Evolutionary conservation across 2,113 vertebrate species (phyloP).

Genomic region (Dryoscopus gambensis): DNA sequence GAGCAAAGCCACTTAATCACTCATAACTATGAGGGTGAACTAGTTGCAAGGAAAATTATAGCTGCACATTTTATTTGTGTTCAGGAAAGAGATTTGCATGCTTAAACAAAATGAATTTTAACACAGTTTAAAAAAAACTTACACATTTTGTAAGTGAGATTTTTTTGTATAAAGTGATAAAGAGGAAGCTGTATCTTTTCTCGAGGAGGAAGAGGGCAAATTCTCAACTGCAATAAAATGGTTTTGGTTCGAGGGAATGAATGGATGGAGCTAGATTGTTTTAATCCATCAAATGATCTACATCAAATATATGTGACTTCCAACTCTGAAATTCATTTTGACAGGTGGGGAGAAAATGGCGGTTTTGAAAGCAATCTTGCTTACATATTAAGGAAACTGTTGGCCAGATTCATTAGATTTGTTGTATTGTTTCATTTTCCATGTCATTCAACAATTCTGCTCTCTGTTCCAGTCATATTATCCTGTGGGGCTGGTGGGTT

Average conservation of each 20-base stretch:
- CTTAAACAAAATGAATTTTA: not conserved
- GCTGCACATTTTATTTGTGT: not conserved
- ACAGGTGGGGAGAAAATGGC: not conserved
- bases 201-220: not conserved
- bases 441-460: not conserved
- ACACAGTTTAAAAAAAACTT: not conserved
- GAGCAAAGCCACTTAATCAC: not conserved
- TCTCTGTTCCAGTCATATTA: not conserved
- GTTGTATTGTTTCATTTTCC: not conserved
- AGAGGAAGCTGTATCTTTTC: not conserved
- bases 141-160: not conserved
- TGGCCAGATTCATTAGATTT: not conserved
- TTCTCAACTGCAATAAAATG: not conserved
- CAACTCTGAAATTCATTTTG: not conserved
- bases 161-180: not conserved
- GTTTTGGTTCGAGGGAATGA: not conserved
- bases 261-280: not conserved
- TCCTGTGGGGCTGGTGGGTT: not conserved
- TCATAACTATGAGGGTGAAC: not conserved
- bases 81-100: not conserved
- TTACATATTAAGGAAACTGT: not conserved
- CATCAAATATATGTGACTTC: not conserved
- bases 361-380: not conserved
- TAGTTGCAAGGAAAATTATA: not conserved
- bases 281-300: not conserved